phyloP scores from a whole-genome alignment of 2,113 vertebrate species.

The Cercopithecus mona region DNA sequence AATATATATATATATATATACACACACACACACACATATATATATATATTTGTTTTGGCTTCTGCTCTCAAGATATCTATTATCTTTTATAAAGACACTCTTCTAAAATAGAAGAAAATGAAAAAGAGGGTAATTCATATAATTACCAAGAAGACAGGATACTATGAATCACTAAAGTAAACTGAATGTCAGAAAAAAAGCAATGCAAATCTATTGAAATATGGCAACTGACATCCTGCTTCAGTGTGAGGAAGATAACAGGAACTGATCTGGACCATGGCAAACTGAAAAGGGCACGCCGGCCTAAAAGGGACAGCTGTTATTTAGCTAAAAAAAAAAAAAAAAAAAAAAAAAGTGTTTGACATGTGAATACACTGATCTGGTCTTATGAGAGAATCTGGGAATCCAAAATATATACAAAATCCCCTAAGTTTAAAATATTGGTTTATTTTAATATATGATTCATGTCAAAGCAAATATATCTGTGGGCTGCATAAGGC shows the following conservation, averaged over 20 bases:
- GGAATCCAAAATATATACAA: neutral
- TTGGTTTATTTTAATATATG: neutral
- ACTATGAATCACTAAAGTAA: neutral
- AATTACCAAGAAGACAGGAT: neutral
- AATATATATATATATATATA: neutral
- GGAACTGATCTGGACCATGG: neutral
- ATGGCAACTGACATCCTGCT: neutral
- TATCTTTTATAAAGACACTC: neutral
- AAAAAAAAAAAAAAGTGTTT: neutral
- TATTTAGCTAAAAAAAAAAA: neutral
- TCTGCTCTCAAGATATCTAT: neutral
- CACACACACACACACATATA: accelerated
- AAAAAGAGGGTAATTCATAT: neutral
- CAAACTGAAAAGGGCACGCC: neutral
- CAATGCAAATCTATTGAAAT: neutral
- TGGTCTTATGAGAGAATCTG: neutral
- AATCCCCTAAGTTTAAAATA: neutral
- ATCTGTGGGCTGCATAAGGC: neutral
- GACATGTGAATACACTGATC: neutral
- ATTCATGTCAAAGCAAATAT: neutral
- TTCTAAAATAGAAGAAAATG: neutral
- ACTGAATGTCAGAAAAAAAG: neutral
- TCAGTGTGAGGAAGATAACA: neutral
- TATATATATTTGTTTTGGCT: neutral
- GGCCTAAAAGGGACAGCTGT: neutral